These are phyloP conservation scores for Macquaria australasica DNA, from an alignment of 2,113 vertebrate genomes.

Conservation along the genomic window DNA sequence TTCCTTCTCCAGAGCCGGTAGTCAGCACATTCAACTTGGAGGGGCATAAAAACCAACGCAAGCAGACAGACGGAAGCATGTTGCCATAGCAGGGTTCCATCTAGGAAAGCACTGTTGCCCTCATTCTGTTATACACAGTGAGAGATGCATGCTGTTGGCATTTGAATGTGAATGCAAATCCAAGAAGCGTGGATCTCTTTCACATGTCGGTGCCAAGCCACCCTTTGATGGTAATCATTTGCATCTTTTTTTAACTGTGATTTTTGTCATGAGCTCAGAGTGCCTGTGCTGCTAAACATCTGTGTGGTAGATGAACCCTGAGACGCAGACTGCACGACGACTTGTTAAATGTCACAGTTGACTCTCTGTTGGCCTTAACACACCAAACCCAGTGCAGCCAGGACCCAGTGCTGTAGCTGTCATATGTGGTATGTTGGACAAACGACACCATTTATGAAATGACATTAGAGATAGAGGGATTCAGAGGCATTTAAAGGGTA, in stretches of 20 bases:
- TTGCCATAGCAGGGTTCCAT: slow-evolving; percentile 61
- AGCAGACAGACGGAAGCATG: slow-evolving; percentile 65
- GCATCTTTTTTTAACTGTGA: slow-evolving; percentile 27
- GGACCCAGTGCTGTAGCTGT: slow-evolving; percentile 19
- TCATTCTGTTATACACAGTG: slow-evolving; percentile 62
- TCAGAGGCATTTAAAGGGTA: slow-evolving; percentile 70
- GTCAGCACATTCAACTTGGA: slow-evolving; percentile 40
- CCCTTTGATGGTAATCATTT: slow-evolving; percentile 48
- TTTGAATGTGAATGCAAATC: slow-evolving; percentile 44
- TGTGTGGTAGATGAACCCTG: slow-evolving; percentile 16
- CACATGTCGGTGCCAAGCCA: not conserved
- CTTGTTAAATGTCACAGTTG: slow-evolving; percentile 59
- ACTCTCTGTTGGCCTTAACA: slow-evolving; percentile 14
- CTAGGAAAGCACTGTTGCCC: slow-evolving; percentile 48
- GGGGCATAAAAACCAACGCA: slow-evolving; percentile 28
- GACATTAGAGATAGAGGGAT: slow-evolving; percentile 54
- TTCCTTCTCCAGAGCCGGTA: slow-evolving; percentile 23
- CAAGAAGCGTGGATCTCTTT: slow-evolving; percentile 15
- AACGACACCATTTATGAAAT: slow-evolving; percentile 64
- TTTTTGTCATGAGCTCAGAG: slow-evolving; percentile 14
- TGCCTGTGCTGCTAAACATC: slow-evolving; percentile 33
- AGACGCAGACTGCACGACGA: not conserved
- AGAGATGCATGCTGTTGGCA: slow-evolving; percentile 47
- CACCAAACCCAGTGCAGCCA: not conserved
- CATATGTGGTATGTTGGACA: slow-evolving; percentile 53